phyloP scores from a whole-genome alignment of 2,113 vertebrate species.

The Opisthocomus hoazin region DNA sequence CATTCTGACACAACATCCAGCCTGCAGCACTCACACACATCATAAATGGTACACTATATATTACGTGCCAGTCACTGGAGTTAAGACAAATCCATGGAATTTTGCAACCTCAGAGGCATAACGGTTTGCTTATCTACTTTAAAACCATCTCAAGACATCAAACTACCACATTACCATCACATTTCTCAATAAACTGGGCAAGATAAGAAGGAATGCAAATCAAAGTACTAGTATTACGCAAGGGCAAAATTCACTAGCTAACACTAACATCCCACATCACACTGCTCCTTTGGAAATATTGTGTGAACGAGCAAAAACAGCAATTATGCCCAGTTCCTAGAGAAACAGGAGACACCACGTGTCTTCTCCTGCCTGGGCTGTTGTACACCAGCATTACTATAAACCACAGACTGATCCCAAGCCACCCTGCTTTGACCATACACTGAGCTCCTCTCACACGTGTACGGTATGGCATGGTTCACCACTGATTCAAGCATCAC shows the following conservation, averaged over 20 bases:
- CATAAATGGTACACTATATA: neutral
- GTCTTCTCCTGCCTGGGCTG: neutral
- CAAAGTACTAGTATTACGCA: neutral
- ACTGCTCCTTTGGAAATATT: neutral
- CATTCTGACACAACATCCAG: neutral
- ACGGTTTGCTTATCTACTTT: constrained; percentile 15
- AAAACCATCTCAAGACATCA: constrained; percentile 28
- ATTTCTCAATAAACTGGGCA: constrained; percentile 9
- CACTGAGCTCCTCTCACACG: accelerated
- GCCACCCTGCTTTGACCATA: neutral
- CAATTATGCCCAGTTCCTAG: neutral
- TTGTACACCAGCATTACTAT: neutral
- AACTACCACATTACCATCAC: constrained; percentile 47
- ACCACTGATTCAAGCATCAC: neutral
- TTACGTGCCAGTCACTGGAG: neutral
- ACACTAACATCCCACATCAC: neutral
- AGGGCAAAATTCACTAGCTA: constrained; percentile 6
- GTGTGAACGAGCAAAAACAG: neutral
- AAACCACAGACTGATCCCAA: neutral
- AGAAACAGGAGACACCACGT: neutral
- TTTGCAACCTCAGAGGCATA: constrained; percentile 18
- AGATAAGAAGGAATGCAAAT: constrained; percentile 3
- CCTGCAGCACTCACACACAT: neutral
- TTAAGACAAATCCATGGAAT: neutral
- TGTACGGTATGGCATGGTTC: neutral